phyloP scores from a whole-genome alignment of 2,888 invertebrate genomes.

The Alsophila aescularia region DNA sequence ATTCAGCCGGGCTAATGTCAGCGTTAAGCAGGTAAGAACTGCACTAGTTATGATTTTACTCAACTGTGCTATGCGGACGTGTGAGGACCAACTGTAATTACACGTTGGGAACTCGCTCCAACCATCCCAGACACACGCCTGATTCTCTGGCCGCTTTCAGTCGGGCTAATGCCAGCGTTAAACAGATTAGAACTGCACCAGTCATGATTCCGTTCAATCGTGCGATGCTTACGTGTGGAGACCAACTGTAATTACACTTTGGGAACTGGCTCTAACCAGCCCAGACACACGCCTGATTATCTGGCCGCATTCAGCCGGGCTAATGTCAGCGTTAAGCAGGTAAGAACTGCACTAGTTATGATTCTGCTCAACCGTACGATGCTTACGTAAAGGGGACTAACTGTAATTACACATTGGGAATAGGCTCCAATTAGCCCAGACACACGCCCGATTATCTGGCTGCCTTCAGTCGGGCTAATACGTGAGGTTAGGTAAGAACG shows the following conservation, averaged over 20 bases:
- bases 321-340: constrained; percentile 85
- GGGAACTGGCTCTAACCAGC: too few relatives aligned
- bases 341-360: constrained; percentile 56
- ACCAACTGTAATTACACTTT: too few relatives aligned
- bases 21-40: constrained; percentile 85
- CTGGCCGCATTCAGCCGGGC: constrained; percentile 87
- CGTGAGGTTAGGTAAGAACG: too few relatives aligned
- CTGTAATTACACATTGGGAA: constrained; percentile 92
- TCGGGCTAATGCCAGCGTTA: constrained; percentile 83
- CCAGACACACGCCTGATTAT: too few relatives aligned
- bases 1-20: constrained; percentile 86
- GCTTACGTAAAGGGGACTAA: constrained; percentile 94
- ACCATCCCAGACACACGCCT: constrained; percentile 86
- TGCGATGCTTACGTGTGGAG: too few relatives aligned
- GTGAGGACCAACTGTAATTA: constrained; percentile 95
- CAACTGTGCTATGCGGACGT: constrained; percentile 88
- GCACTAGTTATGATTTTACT: neutral
- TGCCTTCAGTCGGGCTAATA: too few relatives aligned
- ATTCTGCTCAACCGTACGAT: constrained; percentile 77
- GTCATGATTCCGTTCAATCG: too few relatives aligned
- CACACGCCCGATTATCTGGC: constrained; percentile 87
- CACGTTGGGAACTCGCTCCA: constrained; percentile 90
- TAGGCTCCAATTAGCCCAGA: constrained; percentile 86
- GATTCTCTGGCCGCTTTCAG: constrained; percentile 88
- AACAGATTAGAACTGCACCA: constrained; percentile 85